These are phyloP conservation scores for Plutomurus gul DNA, from an alignment of 1,140 invertebrate genomes.

Conservation along the genomic window DNA sequence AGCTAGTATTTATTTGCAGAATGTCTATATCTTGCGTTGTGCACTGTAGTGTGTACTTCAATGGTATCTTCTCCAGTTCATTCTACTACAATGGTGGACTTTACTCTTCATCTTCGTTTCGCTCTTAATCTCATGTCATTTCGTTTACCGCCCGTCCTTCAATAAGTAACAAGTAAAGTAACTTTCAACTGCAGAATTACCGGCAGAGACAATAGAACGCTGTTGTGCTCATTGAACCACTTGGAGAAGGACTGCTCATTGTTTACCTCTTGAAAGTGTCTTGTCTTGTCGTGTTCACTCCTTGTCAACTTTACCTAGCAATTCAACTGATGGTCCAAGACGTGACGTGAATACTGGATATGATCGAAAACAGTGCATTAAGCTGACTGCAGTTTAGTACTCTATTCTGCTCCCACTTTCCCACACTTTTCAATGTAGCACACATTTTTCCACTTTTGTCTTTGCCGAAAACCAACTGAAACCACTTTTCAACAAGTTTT, in stretches of 20 bases:
- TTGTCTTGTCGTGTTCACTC: neutral
- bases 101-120: neutral
- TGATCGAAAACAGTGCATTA: no score
- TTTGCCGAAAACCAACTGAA: neutral
- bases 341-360: conserved; percentile 1
- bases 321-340: neutral
- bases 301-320: neutral
- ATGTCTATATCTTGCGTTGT: no score
- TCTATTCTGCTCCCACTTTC: neutral
- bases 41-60: no score
- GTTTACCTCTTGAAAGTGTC: conserved; percentile 22
- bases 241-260: no score
- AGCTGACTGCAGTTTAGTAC: no score
- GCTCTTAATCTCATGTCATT: neutral
- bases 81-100: no score
- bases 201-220: no score
- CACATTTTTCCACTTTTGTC: neutral
- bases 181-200: no score
- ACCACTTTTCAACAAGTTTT: conserved; percentile 20
- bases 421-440: neutral
- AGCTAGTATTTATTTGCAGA: no score
- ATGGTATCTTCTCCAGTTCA: no score
- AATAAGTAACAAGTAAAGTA: neutral
- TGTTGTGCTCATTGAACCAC: neutral
- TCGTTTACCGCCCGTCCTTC: neutral